Evolutionary conservation across 2,113 vertebrate genomes (phyloP).

Genomic region (Alces alces): DNA sequence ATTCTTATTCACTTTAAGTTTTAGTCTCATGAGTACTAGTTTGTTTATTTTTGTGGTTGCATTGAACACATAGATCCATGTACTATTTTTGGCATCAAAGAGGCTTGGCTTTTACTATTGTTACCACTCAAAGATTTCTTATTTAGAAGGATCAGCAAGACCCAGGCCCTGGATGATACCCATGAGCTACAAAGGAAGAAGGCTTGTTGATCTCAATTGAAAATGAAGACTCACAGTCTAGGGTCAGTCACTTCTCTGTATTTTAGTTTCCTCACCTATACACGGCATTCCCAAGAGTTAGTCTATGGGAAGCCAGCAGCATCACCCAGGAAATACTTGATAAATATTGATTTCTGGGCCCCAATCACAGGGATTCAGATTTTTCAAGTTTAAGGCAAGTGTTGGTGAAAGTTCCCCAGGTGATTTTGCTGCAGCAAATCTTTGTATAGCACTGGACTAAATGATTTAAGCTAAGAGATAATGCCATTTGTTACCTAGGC

Average conservation of each 20-base stretch:
- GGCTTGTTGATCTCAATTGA: background rate
- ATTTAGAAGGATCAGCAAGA: background rate
- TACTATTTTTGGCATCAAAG: background rate
- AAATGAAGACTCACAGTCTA: background rate
- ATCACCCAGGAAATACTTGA: background rate
- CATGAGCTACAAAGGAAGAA: background rate
- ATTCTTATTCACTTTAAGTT: background rate
- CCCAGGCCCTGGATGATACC: no score
- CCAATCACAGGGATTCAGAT: background rate
- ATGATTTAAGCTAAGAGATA: conserved; percentile 1
- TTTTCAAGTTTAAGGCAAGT: background rate
- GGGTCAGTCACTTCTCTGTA: background rate
- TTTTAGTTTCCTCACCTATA: background rate
- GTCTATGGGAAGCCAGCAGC: background rate
- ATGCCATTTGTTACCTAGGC: background rate
- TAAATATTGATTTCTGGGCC: background rate
- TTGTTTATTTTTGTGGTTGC: background rate
- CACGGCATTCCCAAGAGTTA: background rate
- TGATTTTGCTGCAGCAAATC: background rate
- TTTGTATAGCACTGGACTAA: background rate
- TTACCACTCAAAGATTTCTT: background rate
- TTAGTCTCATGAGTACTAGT: background rate
- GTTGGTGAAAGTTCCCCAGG: background rate
- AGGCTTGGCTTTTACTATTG: background rate
- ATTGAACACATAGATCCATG: background rate